These are phyloP conservation scores for Atherinomorus stipes DNA, from an alignment of 2,113 vertebrate genomes.

Conservation along the genomic window DNA sequence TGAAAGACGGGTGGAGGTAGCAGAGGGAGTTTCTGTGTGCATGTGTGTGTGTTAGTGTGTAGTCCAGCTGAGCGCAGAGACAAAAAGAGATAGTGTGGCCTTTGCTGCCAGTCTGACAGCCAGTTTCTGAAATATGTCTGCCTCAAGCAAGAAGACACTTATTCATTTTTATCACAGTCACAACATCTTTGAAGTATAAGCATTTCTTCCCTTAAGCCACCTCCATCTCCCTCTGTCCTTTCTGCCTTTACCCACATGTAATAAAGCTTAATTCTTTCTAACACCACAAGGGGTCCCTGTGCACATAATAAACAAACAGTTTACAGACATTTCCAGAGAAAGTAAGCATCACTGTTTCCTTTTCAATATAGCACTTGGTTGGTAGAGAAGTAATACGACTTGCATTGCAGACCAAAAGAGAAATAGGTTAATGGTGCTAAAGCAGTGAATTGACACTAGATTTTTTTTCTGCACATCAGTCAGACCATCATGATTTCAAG, in stretches of 20 bases:
- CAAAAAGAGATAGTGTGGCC: slow-evolving; percentile 38
- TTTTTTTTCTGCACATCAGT: slow-evolving; percentile 62
- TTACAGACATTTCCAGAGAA: slow-evolving; percentile 3
- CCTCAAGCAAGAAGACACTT: slow-evolving; percentile 53
- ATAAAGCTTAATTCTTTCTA: slow-evolving; percentile 14
- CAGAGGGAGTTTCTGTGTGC: slow-evolving; percentile 1
- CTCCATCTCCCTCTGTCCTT: neutral
- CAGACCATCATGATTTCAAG: slow-evolving; percentile 47
- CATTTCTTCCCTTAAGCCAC: slow-evolving; percentile 26
- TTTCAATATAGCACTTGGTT: neutral
- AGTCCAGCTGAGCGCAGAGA: slow-evolving; percentile 50
- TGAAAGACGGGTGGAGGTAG: slow-evolving; percentile 61
- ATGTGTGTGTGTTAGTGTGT: slow-evolving; percentile 30
- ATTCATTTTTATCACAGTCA: slow-evolving; percentile 61
- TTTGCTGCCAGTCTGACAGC: slow-evolving; percentile 32
- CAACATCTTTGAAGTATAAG: slow-evolving; percentile 54
- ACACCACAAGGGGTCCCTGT: slow-evolving; percentile 80
- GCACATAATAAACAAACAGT: slow-evolving; percentile 64
- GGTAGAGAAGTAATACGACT: slow-evolving; percentile 18
- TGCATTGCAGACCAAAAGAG: slow-evolving; percentile 40
- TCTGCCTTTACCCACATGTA: slow-evolving; percentile 8
- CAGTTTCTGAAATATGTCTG: slow-evolving; percentile 52
- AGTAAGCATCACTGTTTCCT: neutral
- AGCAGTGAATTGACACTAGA: neutral
- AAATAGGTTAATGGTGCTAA: slow-evolving; percentile 41